Base-by-base conservation (phyloP, 1,140 invertebrate species). In the Brachionus sp. region DNA sequence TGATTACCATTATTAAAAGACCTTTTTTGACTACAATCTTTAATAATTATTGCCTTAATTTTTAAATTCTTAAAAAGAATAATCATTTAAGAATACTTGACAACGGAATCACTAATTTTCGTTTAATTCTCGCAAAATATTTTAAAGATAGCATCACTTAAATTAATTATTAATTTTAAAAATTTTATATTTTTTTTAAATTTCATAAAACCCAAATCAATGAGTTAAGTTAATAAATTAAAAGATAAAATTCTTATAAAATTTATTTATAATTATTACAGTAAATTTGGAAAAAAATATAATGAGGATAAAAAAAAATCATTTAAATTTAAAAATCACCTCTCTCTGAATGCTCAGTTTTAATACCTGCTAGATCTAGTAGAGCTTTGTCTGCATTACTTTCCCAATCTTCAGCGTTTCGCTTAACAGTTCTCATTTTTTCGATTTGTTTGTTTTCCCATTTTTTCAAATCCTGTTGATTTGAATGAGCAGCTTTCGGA, bases 331-430 rank as follows among this genome's bases (percentile, higher is more conserved):
- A 78, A 50, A 80, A 80, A 44, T 80, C 77, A 25, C 46, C 77
- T 62, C 77, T 62, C 39, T 80, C 77, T n/a, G 77, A 80, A 80
- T 80, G 77, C 12, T 80, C 77, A 25, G 77, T 80, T 62, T 62
- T 80, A 42, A 80, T 66, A 25, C 77, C 77, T 16, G 77, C 77
- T 33, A 80, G 77, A 80, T 80, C 77, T 10, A 80, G 25, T 39
- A 80, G 10, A 39, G 77, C 77, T 80, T 80, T 80, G 16, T 80
- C 77, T 13, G 77, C 77, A 62, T 66, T 13, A 44, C 23, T 66
- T 2, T 19, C 12, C 77, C 77, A 80, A 23, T 66, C 77, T n/a
- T 80, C 77, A n/a, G 77, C 50, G 29, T 62, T 62, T 42, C 29
- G 35, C 10, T 80, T 80, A 42, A 62, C 62, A 42, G 77, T 80